Evolutionary conservation across 2,888 invertebrate species (phyloP).

Genomic region (Parochlus steinenii): DNA sequence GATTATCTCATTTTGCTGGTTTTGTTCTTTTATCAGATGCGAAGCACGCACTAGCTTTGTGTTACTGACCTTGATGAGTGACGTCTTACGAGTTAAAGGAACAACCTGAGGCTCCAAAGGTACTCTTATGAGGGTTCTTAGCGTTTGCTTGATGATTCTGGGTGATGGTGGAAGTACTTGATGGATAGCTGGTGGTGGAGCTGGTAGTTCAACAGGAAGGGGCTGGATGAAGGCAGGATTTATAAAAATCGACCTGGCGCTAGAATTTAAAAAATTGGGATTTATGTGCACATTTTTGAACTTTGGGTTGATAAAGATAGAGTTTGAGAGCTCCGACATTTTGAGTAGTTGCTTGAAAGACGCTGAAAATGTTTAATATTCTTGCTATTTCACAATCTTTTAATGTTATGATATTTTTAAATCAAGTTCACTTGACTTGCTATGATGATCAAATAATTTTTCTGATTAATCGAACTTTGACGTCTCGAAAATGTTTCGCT

Average conservation of each 20-base stretch:
- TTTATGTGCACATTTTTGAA: constrained; percentile 28
- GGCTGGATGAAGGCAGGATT: constrained; percentile 32
- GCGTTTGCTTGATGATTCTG: constrained; percentile 8
- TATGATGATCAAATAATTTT: no score
- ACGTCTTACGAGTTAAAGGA: not conserved
- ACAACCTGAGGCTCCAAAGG: no score
- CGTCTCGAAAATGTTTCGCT: no score
- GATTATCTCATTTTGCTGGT: constrained; percentile 10
- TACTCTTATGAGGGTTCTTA: constrained; percentile 5
- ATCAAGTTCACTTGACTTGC: no score
- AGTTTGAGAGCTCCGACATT: no score
- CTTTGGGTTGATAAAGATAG: constrained; percentile 26
- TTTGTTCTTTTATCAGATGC: constrained; percentile 6
- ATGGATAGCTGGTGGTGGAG: not conserved
- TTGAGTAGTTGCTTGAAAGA: no score
- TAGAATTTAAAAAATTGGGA: constrained; percentile 22
- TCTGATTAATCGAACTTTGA: no score
- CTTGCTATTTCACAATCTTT: no score
- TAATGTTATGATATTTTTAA: no score
- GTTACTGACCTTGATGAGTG: constrained; percentile 21
- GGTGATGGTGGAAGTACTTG: not conserved
- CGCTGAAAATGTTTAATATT: no score
- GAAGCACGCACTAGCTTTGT: constrained; percentile 22
- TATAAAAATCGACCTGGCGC: constrained; percentile 29
- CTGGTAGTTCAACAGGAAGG: constrained; percentile 1